A percentile compares a stretch with the other conserved stretches of the same genome.
Evolutionary conservation across 2,113 vertebrate species (phyloP).

Genomic region (Mormoops blainvillei): DNA sequence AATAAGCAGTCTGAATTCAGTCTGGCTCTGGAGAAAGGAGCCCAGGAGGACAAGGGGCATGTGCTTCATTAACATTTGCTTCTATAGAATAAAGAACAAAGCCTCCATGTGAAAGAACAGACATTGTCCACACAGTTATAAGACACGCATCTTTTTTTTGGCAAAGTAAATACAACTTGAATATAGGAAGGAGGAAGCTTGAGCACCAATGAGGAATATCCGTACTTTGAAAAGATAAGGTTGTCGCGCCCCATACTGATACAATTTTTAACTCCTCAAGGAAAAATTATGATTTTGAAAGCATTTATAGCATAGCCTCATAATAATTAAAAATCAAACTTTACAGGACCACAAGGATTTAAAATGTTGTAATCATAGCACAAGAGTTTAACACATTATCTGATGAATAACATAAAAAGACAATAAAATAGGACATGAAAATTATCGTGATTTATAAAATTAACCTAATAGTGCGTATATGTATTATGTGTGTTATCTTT

Average conservation of each 20-base stretch:
- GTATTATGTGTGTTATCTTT: not conserved
- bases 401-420: not conserved
- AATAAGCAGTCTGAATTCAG: conserved; percentile 79
- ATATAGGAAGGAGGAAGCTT: not conserved
- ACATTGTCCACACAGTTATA: not conserved
- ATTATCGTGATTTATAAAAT: not conserved
- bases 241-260: not conserved
- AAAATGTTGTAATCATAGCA: not conserved
- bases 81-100: not conserved
- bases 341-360: not conserved
- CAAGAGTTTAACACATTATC: not conserved
- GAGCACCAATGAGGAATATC: not conserved
- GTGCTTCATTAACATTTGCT: not conserved
- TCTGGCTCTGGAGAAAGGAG: conserved; percentile 36
- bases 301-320: not conserved
- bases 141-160: not conserved
- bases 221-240: not conserved
- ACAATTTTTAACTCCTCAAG: not conserved
- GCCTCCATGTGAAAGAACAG: not conserved
- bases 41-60: not conserved
- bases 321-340: not conserved
- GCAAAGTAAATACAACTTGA: conserved; percentile 6
- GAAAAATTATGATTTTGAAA: not conserved
- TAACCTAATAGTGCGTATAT: not conserved
- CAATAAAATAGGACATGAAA: not conserved